Evolutionary conservation across 1,140 invertebrate species (phyloP), one percentile per base, ranked within the genome.

Genomic region (Drosophila pachea): DNA sequence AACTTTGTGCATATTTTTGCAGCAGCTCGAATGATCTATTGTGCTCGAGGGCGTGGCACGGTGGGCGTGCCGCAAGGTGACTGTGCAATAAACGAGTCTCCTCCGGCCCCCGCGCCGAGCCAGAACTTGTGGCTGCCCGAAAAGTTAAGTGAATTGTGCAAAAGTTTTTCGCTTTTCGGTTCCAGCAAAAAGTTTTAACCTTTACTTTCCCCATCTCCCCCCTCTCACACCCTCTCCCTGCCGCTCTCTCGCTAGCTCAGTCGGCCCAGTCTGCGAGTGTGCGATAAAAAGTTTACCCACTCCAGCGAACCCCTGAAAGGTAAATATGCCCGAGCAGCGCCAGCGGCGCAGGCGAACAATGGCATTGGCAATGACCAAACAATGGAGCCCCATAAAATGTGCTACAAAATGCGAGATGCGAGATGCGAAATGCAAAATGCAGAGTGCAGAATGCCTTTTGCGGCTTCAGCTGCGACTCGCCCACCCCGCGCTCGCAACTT

Each of bases 121-220:
- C 48, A 22, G 69, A 84, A 83, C 79, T 79, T 84, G 81, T 53
- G 47, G 53, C 40, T 38, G 35, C 66, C 82, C 72, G 50, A 86
- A 77, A 86, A 86, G 81, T 86, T 86, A 86, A 86, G 82, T 86
- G 81, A 86, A 86, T 86, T 86, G 81, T 86, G 81, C 62, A 67
- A 86, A 86, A 86, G 74, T 86, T 86, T 77, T 64, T 77, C 76
- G 75, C 68, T 73, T 50, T 61, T 77, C 68, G 78, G 52, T 75
- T n/a, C 68, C 66, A 73, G 73, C 67, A 64, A 76, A 78, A 81
- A 81, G 45, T 79, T 86, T 48, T 31, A 32, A 45, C 54, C 54
- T 35, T 22, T 12, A 53, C 38, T 35, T 22, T 12, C 36, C 38
- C 6, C 11, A 4, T 31, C 2, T 54, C 7, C 32, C 29, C 12